Conservation (phyloP, 2,888 invertebrate genomes). For the Agriopis leucophaearia region DNA sequence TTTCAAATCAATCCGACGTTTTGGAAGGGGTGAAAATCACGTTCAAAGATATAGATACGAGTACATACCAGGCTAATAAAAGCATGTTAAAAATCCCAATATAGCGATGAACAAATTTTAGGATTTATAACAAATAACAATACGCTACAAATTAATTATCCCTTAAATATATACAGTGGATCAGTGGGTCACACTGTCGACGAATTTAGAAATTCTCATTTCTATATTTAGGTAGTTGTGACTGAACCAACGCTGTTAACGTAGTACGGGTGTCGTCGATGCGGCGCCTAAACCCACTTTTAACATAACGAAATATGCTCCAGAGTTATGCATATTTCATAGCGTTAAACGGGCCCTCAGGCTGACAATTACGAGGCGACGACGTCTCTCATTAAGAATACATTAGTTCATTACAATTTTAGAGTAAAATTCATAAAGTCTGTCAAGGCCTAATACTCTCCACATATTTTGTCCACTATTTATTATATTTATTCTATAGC, state of each 20-base stretch:
- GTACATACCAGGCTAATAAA: no score
- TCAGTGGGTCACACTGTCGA: constrained; percentile 46
- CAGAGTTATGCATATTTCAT: constrained; percentile 66
- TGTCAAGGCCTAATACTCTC: constrained; percentile 5
- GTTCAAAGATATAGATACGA: no score
- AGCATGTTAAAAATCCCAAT: no score
- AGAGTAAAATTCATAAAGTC: constrained; percentile 42
- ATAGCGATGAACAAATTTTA: no score
- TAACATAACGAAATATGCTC: constrained; percentile 48
- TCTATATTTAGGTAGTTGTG: constrained; percentile 53
- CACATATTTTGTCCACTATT: background rate
- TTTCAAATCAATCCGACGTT: no score
- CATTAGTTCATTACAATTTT: constrained; percentile 65
- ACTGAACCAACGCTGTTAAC: constrained; percentile 30
- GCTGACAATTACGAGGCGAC: constrained; percentile 49
- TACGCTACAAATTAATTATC: constrained; percentile 42
- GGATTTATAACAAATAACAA: background rate
- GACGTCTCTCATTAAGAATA: constrained; percentile 65
- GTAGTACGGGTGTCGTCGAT: constrained; percentile 8
- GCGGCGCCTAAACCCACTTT: constrained; percentile 31
- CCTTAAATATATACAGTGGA: constrained; percentile 39
- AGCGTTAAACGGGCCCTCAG: constrained; percentile 60
- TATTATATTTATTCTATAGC: background rate
- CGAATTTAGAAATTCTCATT: constrained; percentile 46
- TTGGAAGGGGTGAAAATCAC: no score